Base-by-base conservation (phyloP, 2,113 vertebrate species). In the Leucosticte australis region DNA sequence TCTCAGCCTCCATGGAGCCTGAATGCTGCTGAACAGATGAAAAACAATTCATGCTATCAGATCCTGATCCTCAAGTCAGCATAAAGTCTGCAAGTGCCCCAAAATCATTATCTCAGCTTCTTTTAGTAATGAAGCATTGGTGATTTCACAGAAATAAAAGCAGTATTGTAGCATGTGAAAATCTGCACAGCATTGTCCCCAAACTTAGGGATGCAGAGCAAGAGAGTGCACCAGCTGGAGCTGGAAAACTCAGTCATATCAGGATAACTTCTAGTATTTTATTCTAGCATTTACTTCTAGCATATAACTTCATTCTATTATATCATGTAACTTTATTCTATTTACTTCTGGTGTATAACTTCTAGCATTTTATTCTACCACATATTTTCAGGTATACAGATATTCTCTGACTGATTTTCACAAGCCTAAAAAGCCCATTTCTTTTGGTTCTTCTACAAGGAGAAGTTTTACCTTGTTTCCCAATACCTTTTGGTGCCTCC, bases 1-100 rank as follows among this genome's bases (percentile, higher is more conserved):
- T 83, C 42, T 77, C 71, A 90, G 94, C 75, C 67, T 88, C 55
- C 55, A 75, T 0, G 7, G 87, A 92, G 91, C n/a, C 87, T 71
- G 63, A 89, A 74, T 83, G 68, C 53, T 95, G 93, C 94, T 95
- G 93, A 95, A 92, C 67, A 83, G 37, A 86, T 86, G 96, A 95
- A 96, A 96, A 96, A 90, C 59, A 96, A 95, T 57, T 95, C 94
- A 94, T 0, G 3, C 67, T 80, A 95, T 92, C 76, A 22, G 22
- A 89, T 73, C 71, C 79, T 41, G 59, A 84, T 62, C 47, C 70
- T 90, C 63, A 80, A 92, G 87, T 41, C 85, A 93, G 70, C 67
- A 91, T 56, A 44, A 93, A 83, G 67, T 37, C 75, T 95, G 67
- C 44, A 55, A 94, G 67, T 37, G 18, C 17, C 41, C 69, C 41